Evolutionary conservation across 2,113 vertebrate species (phyloP).

Genomic region (Tachysurus fulvidraco): DNA sequence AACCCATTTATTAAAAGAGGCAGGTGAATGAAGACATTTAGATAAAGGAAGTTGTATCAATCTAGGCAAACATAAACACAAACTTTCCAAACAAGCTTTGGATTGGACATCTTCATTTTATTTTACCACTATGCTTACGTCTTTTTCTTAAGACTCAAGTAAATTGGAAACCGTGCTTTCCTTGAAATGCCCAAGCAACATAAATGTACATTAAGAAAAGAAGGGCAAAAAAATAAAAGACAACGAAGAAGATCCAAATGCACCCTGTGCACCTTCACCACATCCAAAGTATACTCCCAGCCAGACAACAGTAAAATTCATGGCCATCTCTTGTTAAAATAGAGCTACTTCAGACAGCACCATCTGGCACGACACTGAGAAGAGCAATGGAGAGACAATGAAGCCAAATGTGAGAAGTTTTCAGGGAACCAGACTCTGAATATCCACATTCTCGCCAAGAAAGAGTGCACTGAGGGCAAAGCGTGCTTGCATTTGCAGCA

Average conservation of each 20-base stretch:
- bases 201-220: background rate
- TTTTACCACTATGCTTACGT: background rate
- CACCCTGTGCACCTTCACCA: slow-evolving; percentile 15
- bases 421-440: slow-evolving; percentile 46
- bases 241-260: slow-evolving; percentile 12
- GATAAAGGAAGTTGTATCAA: background rate
- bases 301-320: slow-evolving; percentile 39
- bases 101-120: background rate
- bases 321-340: slow-evolving; percentile 44
- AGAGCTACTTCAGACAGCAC: slow-evolving; percentile 42
- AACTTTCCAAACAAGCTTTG: background rate
- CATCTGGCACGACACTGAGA: slow-evolving; percentile 44
- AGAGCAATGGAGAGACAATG: slow-evolving; percentile 13
- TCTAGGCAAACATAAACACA: background rate
- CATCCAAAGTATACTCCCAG: slow-evolving; percentile 57
- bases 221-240: background rate
- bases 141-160: background rate
- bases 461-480: slow-evolving; percentile 53
- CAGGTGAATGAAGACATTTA: background rate
- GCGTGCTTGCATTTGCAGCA: background rate
- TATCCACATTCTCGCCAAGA: slow-evolving; percentile 37
- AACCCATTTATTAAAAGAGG: background rate
- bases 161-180: background rate
- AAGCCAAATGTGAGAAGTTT: slow-evolving; percentile 41
- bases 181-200: slow-evolving; percentile 26